Conservation (phyloP, 2,888 invertebrate species). For the Mimas tiliae region DNA sequence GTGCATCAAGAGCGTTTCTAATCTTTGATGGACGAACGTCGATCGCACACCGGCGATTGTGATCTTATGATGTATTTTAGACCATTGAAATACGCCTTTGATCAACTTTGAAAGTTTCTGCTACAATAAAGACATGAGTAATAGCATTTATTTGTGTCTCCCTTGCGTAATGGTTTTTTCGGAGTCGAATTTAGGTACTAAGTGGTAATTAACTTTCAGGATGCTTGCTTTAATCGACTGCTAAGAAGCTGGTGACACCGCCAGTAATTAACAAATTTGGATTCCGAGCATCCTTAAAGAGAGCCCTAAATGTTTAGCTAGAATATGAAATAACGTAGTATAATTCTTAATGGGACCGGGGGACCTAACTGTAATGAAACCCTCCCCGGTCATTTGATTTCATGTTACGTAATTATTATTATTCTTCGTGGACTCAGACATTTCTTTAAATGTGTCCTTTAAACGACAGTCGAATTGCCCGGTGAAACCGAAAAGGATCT, state of each 20-base stretch:
- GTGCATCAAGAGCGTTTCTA: conserved; percentile 53
- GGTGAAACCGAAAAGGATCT: no score
- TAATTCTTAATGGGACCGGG: not conserved
- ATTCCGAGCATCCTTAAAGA: not conserved
- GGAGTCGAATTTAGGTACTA: not conserved
- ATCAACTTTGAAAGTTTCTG: conserved; percentile 57
- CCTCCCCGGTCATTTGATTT: no score
- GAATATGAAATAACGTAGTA: not conserved
- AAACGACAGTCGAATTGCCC: no score
- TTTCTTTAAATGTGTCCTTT: no score
- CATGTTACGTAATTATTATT: no score
- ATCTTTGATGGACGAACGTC: conserved; percentile 51
- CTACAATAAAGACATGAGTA: conserved; percentile 51
- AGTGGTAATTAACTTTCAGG: conserved; percentile 4
- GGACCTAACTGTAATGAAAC: not conserved
- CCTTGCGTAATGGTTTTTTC: conserved; percentile 45
- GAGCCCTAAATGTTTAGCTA: not conserved
- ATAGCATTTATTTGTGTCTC: conserved; percentile 49
- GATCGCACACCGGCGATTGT: conserved; percentile 39
- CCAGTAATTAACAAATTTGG: not conserved
- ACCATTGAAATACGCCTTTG: conserved; percentile 48
- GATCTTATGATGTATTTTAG: conserved; percentile 53
- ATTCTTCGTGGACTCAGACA: no score
- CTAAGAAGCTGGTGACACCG: not conserved
- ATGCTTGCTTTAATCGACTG: not conserved